Base-by-base conservation (phyloP, 1,140 invertebrate genomes). In the Drosophila lowei region DNA sequence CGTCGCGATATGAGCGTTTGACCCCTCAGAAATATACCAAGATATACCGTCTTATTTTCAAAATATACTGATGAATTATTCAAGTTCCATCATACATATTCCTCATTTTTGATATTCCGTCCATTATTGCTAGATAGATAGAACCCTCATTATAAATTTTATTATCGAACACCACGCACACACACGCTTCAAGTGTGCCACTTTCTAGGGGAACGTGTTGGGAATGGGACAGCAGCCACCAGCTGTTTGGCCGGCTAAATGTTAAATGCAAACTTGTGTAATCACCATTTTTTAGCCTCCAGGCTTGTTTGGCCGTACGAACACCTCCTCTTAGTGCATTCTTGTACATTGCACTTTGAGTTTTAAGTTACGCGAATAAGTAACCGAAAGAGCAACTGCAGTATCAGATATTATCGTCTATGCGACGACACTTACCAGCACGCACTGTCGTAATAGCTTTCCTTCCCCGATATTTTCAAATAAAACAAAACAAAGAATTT, bases 251-350 rank as follows among this genome's bases (percentile, higher is more conserved):
- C 8, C 15, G 7, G 46, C 38, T 61, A 44, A 11, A 28, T 67
- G 64, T 41, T 71, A 2, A 62, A 49, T 84, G 23, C 78, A 50
- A 43, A 16, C 44, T 70, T 72, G 41, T 54, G 53, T 78, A 72
- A 63, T 85, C 56, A 90, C 89, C 89, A 55, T 80, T 90, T 72
- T 79, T 79, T 16, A 90, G 62, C 75, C 86, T 90, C 89, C 89
- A 90, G 41, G 89, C 89, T 57, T 90, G 75, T 54, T 84, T 76
- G 64, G 89, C 89, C 47, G 89, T 90, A 52, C 89, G 76, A 47
- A 80, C 58, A 34, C 89, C 89, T 59, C 85, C 77, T 38, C 72
- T 90, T 15, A 90, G 58, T 50, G 61, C 89, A 88, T 90, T 64
- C 71, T 86, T 89, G 58, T 90, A 90, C 89, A 90, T 90, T 61